Evolutionary conservation across 53 echinoderm and acorn worm species (phyloP).

Genomic region (Zoroaster sp.): DNA sequence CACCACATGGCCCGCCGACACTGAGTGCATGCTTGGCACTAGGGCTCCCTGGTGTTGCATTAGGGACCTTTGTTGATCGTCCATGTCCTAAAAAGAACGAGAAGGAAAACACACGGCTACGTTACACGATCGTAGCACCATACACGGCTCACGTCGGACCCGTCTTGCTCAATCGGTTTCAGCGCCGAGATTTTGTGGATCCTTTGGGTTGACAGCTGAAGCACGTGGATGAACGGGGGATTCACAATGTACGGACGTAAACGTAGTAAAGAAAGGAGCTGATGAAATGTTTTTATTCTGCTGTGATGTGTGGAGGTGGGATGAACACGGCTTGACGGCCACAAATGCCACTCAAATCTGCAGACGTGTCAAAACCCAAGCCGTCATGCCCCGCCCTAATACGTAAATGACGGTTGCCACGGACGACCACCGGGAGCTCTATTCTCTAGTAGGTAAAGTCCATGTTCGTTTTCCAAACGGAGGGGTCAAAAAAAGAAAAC

Average conservation of each 20-base stretch:
- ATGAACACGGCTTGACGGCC: slow-evolving; percentile 86
- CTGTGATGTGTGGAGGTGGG: slow-evolving; percentile 92
- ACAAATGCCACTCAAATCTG: slow-evolving; percentile 91
- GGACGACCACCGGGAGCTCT: slow-evolving; percentile 39
- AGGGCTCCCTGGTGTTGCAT: slow-evolving; percentile 79
- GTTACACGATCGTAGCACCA: slow-evolving; percentile 27
- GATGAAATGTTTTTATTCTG: slow-evolving; percentile 99
- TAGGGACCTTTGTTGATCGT: slow-evolving; percentile 95
- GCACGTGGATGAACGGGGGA: slow-evolving; percentile 84
- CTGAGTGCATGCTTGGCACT: slow-evolving; percentile 85
- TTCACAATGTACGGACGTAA: slow-evolving; percentile 67
- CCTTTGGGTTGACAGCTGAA: slow-evolving; percentile 58
- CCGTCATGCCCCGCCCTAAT: slow-evolving; percentile 88
- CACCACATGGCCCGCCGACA: slow-evolving; percentile 92
- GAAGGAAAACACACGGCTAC: slow-evolving; percentile 33
- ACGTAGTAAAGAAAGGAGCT: slow-evolving; percentile 86
- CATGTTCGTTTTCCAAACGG: background rate
- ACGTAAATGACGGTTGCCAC: slow-evolving; percentile 60
- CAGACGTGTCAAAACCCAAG: slow-evolving; percentile 98
- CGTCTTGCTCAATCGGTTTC: slow-evolving; percentile 62
- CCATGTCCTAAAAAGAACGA: slow-evolving; percentile 68
- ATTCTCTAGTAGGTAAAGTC: slow-evolving; percentile 40
- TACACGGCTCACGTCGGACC: slow-evolving; percentile 45
- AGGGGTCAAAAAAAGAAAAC: slow-evolving; percentile 15
- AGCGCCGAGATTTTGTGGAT: slow-evolving; percentile 69